Evolutionary conservation across 2,888 invertebrate genomes (phyloP).

Genomic region (Drosophila tripunctata): DNA sequence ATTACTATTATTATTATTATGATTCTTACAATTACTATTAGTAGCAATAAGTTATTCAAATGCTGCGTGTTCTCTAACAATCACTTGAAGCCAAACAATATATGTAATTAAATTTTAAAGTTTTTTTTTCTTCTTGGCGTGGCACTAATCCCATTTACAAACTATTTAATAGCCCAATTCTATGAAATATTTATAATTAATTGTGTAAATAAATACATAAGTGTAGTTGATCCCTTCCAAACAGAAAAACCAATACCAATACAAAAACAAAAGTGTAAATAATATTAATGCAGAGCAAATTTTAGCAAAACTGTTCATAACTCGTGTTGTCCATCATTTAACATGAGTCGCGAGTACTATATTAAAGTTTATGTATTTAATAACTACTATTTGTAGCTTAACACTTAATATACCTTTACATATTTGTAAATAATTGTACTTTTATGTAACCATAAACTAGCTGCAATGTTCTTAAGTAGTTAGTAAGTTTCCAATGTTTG

Average conservation of each 20-base stretch:
- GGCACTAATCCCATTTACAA: constrained; percentile 54
- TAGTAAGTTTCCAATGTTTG: constrained; percentile 70
- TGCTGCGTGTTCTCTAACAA: constrained; percentile 53
- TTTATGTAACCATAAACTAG: constrained; percentile 51
- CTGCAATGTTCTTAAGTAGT: constrained; percentile 72
- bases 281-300: constrained; percentile 42
- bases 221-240: constrained; percentile 43
- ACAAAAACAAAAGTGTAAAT: constrained; percentile 65
- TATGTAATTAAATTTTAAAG: constrained; percentile 38
- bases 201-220: constrained; percentile 63
- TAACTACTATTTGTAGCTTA: constrained; percentile 57
- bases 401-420: constrained; percentile 30
- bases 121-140: constrained; percentile 56
- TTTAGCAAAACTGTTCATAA: constrained; percentile 22
- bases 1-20: too few species aligned
- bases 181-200: constrained; percentile 23
- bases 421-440: constrained; percentile 21
- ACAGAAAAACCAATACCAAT: constrained; percentile 13
- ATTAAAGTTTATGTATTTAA: constrained; percentile 50
- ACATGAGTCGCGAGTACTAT: constrained; percentile 26
- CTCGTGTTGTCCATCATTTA: constrained; percentile 21
- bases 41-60: constrained; percentile 62
- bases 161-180: constrained; percentile 4
- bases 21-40: too few species aligned
- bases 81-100: constrained; percentile 36